Base-by-base conservation (phyloP, 2,797 vertebrate genomes). In the Oceanodroma leucorhoa region DNA sequence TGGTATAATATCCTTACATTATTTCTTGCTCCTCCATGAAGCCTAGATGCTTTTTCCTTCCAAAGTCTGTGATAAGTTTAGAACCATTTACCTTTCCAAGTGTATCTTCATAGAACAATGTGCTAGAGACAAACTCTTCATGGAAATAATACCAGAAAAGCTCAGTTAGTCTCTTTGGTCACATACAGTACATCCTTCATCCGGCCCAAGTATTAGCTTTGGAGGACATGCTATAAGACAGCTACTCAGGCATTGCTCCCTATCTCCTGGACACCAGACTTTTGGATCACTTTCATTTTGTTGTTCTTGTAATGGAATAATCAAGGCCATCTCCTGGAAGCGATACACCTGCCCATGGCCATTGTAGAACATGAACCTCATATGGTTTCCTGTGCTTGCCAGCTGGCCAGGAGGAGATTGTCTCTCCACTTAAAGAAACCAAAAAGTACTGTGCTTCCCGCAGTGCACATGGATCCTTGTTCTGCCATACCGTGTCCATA, bases 301-400 rank as follows among this genome's bases (percentile, higher is more conserved):
- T 57, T 64, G 48, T 88, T 88, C 87, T 92, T 84, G 43, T 51
- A 94, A 46, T 6, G 29, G 34, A 91, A 87, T 38, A 93, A 87
- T 87, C 64, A 53, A 77, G 84, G 55, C 40, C 48, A 83, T 26
- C 51, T 82, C 86, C 87, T 48, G 45, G 58, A 90, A 94, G 22
- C 0, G 0, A 70, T 79, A 66, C 73, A 93, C 70, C 73, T 93
- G 80, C 48, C 78, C 51, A 11, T 19, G 60, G 77, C 62, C 58
- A 8, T 12, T 66, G 77, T 3, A 84, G 43, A 67, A 90, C 54
- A 65, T 2, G 20, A 78, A 51, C 17, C 23, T 88, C 77, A 71
- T 26, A 26, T 10, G 14, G 65, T 79, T 81, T 86, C 73, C 65
- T 72, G 0, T 2, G 4, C 45, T 21, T 81, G 85, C 84, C 79